These are phyloP conservation scores for Philaenus spumarius DNA, from an alignment of 1,140 invertebrate genomes.

Conservation along the genomic window DNA sequence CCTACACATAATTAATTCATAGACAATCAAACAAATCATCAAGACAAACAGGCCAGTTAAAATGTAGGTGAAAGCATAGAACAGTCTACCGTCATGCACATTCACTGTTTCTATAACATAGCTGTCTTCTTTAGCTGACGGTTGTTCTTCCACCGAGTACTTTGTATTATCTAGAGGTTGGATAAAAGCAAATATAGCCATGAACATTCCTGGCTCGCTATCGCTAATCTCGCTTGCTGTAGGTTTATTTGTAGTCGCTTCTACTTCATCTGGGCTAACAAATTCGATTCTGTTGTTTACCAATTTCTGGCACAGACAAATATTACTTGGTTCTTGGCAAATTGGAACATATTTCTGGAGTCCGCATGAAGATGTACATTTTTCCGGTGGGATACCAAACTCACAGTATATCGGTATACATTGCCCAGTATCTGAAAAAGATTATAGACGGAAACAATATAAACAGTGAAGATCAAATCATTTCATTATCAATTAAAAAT, in stretches of 20 bases:
- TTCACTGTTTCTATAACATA: neutral
- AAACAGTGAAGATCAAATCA: too few relatives aligned
- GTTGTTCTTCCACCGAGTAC: neutral
- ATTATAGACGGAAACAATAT: too few relatives aligned
- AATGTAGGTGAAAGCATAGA: slow-evolving; percentile 6
- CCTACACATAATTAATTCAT: slow-evolving; percentile 5
- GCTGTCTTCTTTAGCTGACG: neutral
- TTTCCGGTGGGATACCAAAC: neutral
- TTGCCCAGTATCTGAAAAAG: slow-evolving; percentile 4
- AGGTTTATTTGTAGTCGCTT: too few relatives aligned
- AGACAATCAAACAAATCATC: neutral
- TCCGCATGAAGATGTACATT: neutral
- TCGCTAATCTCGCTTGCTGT: too few relatives aligned
- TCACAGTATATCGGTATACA: slow-evolving; percentile 3
- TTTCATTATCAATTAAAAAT: too few relatives aligned
- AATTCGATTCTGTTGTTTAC: neutral
- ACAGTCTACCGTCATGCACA: slow-evolving; percentile 8
- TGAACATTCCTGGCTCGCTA: too few relatives aligned
- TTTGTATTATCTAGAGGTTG: neutral
- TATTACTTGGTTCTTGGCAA: neutral
- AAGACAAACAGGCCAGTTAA: slow-evolving; percentile 9
- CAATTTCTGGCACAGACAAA: neutral
- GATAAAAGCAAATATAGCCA: neutral
- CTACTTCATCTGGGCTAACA: slow-evolving; percentile 4
- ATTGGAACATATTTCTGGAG: neutral